A percentile compares a stretch with the other conserved stretches of the same genome.
Conservation (phyloP, 1,140 invertebrate species). For the Ladona fulva region DNA sequence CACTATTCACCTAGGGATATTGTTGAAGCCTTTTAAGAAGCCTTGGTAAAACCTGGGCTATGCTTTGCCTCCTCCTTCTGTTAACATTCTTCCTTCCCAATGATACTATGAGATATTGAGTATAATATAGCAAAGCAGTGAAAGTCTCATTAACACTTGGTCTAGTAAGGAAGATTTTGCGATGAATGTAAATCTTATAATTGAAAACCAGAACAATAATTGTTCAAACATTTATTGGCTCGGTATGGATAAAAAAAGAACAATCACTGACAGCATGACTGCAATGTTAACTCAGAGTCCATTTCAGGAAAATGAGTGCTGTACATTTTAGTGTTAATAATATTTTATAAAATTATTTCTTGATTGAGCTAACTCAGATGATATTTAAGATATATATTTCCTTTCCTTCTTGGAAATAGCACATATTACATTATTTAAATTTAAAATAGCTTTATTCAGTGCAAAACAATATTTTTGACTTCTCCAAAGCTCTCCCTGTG, state of each 20-base stretch:
- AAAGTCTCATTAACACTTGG: no score
- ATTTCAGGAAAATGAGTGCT: not conserved
- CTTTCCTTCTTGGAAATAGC: not conserved
- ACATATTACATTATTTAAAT: not conserved
- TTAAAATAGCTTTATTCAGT: not conserved
- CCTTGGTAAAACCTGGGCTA: no score
- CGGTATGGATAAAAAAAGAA: not conserved
- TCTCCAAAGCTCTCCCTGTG: conserved; percentile 2
- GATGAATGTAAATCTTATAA: not conserved
- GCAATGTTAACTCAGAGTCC: not conserved
- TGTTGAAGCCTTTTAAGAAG: no score
- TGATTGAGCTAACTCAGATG: conserved; percentile 3
- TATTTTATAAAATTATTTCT: not conserved
- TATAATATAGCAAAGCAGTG: no score
- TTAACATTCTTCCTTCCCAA: no score
- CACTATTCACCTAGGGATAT: no score
- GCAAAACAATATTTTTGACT: not conserved
- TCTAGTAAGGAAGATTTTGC: no score
- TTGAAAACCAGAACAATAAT: not conserved
- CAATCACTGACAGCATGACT: not conserved
- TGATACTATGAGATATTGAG: no score
- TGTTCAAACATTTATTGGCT: conserved; percentile 1
- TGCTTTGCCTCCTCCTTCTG: no score
- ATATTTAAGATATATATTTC: not conserved
- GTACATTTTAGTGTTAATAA: not conserved